A percentile compares a stretch with the other conserved stretches of the same genome.
These are phyloP conservation scores for Drosophila obscura DNA, from an alignment of 1,140 invertebrate genomes.

Conservation along the genomic window DNA sequence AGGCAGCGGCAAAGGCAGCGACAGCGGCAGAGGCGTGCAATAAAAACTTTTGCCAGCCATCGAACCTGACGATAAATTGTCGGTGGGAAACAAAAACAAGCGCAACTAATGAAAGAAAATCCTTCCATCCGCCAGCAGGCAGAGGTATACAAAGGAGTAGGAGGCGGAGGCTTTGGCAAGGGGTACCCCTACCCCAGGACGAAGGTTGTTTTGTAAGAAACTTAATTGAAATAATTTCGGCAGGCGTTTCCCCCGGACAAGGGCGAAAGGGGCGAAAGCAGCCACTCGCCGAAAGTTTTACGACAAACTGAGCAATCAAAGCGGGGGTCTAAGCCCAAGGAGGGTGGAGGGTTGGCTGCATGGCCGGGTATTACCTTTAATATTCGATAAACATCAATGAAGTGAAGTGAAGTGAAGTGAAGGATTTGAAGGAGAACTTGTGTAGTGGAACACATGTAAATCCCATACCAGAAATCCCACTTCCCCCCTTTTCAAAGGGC, in stretches of 20 bases:
- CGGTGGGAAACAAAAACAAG: conserved; percentile 60
- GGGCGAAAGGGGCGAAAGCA: not conserved
- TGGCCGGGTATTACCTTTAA: conserved; percentile 45
- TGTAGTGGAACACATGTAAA: conserved; percentile 29
- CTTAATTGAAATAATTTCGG: conserved; percentile 79
- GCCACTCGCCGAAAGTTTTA: conserved; percentile 47
- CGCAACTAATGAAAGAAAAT: conserved; percentile 68
- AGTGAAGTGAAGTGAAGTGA: not conserved
- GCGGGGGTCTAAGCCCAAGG: conserved; percentile 43
- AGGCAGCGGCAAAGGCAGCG: conserved; percentile 15
- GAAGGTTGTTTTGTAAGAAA: conserved; percentile 62
- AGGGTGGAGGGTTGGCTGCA: conserved; percentile 1
- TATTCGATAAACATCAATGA: conserved; percentile 44
- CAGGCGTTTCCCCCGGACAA: conserved; percentile 30
- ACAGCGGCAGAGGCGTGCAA: conserved; percentile 53
- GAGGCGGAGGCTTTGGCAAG: not conserved
- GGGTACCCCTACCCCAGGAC: too few species aligned
- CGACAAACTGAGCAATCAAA: conserved; percentile 69
- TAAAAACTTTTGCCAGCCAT: conserved; percentile 73
- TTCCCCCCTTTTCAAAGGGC: conserved; percentile 4
- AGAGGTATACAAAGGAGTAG: not conserved
- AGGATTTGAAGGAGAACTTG: not conserved
- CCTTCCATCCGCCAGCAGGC: conserved; percentile 12
- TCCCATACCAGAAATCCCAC: conserved; percentile 11
- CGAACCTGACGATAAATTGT: conserved; percentile 78